phyloP scores from a whole-genome alignment of 2,113 vertebrate species.

The Pseudopipra pipra region DNA sequence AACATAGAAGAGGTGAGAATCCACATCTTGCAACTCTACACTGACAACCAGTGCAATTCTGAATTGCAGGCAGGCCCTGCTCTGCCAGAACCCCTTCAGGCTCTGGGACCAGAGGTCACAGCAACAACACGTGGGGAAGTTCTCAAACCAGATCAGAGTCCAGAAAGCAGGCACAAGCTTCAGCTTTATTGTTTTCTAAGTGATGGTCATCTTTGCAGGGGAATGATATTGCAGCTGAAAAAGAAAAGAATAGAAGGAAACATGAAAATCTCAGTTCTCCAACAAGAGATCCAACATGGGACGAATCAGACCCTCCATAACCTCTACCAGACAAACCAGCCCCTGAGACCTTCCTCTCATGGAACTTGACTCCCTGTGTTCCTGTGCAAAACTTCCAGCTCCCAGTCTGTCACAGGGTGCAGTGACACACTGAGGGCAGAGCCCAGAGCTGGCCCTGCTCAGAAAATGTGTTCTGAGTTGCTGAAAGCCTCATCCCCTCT shows the following conservation, averaged over 20 bases:
- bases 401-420: not conserved
- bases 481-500: not conserved
- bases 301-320: not conserved
- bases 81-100: not conserved
- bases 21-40: not conserved
- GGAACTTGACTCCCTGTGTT: accelerated
- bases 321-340: not conserved
- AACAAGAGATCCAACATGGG: not conserved
- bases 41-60: not conserved
- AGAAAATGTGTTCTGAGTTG: not conserved
- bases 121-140: not conserved
- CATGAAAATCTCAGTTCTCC: not conserved
- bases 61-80: not conserved
- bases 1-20: not conserved
- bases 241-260: not conserved
- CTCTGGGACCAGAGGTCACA: not conserved
- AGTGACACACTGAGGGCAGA: not conserved
- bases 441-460: not conserved
- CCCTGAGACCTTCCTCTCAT: not conserved
- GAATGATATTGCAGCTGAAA: constrained; percentile 79
- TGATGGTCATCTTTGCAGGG: constrained; percentile 74
- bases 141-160: not conserved
- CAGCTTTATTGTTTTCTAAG: not conserved
- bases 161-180: not conserved
- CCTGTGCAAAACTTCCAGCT: not conserved